These are phyloP conservation scores for Ginglymostoma cirratum DNA, from an alignment of 2,113 vertebrate species.

Conservation along the genomic window DNA sequence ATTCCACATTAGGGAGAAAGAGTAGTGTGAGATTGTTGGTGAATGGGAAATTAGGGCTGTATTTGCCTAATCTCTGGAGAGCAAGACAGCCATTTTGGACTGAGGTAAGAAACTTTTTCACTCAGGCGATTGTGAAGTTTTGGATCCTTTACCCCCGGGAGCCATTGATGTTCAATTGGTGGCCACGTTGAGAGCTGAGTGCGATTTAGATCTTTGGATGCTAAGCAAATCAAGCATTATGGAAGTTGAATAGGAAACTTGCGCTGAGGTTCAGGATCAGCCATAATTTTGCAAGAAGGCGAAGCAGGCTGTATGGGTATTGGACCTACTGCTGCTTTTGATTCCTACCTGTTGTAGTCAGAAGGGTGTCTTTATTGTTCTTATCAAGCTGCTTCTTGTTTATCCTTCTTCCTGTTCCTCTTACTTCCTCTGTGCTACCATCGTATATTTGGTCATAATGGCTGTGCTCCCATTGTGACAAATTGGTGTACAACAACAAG, in stretches of 20 bases:
- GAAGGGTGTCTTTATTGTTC: too few species aligned
- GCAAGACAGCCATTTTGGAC: neutral
- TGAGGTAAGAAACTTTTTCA: too few species aligned
- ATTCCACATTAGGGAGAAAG: neutral
- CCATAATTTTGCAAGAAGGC: neutral
- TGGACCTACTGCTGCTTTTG: too few species aligned
- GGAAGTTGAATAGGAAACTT: neutral
- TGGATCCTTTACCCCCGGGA: neutral
- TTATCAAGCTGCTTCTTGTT: too few species aligned
- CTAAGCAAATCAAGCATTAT: neutral
- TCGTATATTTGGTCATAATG: too few species aligned
- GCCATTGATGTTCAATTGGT: neutral
- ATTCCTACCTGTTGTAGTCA: too few species aligned
- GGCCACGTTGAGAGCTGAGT: neutral
- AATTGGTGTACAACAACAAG: too few species aligned
- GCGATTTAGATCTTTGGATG: neutral
- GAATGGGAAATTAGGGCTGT: neutral
- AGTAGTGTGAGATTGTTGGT: neutral
- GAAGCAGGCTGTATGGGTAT: too few species aligned
- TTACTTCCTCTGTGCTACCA: too few species aligned
- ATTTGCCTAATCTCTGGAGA: neutral
- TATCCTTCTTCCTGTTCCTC: too few species aligned
- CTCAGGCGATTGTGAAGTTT: neutral
- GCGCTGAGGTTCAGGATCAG: neutral
- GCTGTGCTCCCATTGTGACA: too few species aligned